Conservation (phyloP, 2,797 vertebrate species). For the Sebastolobus altivelis region DNA sequence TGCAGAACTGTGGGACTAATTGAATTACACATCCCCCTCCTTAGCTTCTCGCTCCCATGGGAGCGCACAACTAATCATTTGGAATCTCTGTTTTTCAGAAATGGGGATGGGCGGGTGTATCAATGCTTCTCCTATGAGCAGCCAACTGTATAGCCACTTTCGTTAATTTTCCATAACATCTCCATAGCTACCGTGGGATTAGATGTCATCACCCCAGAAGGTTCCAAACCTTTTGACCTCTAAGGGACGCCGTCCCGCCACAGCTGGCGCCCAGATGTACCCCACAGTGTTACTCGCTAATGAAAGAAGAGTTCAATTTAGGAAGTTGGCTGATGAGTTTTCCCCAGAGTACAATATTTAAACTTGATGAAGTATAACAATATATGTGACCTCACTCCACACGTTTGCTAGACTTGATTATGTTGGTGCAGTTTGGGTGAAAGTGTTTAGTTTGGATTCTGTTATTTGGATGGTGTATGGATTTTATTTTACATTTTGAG, state of each 20-base stretch:
- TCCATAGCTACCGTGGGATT: slow-evolving; percentile 63
- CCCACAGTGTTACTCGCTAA: slow-evolving; percentile 29
- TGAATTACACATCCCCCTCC: slow-evolving; percentile 80
- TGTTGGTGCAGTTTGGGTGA: not conserved
- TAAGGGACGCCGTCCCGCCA: slow-evolving; percentile 28
- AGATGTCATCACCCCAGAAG: slow-evolving; percentile 69
- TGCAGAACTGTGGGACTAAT: slow-evolving; percentile 82
- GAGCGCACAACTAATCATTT: slow-evolving; percentile 80
- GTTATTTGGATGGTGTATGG: not conserved
- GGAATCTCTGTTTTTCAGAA: slow-evolving; percentile 74
- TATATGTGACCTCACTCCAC: slow-evolving; percentile 9
- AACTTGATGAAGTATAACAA: slow-evolving; percentile 14
- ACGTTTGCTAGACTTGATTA: not conserved
- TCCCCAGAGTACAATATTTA: slow-evolving; percentile 7
- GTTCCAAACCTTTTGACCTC: slow-evolving; percentile 76
- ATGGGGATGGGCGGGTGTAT: slow-evolving; percentile 29
- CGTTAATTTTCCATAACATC: slow-evolving; percentile 63
- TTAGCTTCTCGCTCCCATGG: slow-evolving; percentile 62
- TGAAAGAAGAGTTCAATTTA: slow-evolving; percentile 45
- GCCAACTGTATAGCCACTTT: slow-evolving; percentile 26
- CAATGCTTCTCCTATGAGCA: slow-evolving; percentile 43
- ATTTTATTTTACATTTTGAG: slow-evolving; percentile 7
- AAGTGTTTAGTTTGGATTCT: slow-evolving; percentile 1
- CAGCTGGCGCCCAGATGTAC: slow-evolving; percentile 81
- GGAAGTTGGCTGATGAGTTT: slow-evolving; percentile 26